Conservation (phyloP, 2,888 invertebrate genomes). For the Trissoscelio sp. region DNA sequence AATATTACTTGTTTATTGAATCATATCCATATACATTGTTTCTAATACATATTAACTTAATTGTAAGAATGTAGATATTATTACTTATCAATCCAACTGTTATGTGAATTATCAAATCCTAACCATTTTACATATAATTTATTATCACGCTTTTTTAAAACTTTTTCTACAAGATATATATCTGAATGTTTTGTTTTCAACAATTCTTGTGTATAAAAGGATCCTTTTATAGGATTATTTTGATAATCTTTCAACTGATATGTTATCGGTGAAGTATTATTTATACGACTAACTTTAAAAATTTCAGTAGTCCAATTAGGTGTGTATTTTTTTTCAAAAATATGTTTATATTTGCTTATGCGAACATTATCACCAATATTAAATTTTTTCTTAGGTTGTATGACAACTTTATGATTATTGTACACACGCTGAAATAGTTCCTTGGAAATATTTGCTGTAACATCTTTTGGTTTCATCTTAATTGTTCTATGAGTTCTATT, state of each 20-base stretch:
- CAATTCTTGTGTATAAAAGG: slow-evolving; percentile 39
- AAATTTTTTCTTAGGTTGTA: slow-evolving; percentile 8
- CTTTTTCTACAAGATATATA: slow-evolving; percentile 26
- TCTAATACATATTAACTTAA: no score
- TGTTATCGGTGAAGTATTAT: slow-evolving; percentile 29
- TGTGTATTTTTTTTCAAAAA: slow-evolving; percentile 36
- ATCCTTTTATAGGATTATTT: slow-evolving; percentile 14
- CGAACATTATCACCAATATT: slow-evolving; percentile 23
- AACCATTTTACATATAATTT: slow-evolving; percentile 39
- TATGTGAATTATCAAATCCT: slow-evolving; percentile 21
- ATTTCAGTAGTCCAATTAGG: slow-evolving; percentile 35
- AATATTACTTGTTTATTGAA: no score
- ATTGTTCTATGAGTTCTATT: slow-evolving; percentile 37
- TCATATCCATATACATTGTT: no score
- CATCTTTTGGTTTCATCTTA: slow-evolving; percentile 40
- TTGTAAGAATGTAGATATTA: no score
- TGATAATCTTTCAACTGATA: slow-evolving; percentile 37
- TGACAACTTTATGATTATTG: background rate
- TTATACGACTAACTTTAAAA: slow-evolving; percentile 19
- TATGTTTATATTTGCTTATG: slow-evolving; percentile 33
- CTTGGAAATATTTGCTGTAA: slow-evolving; percentile 24
- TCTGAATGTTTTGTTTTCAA: slow-evolving; percentile 8
- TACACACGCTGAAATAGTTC: background rate
- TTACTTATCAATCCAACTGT: slow-evolving; percentile 31
- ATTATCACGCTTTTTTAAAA: slow-evolving; percentile 21